Base-by-base conservation (phyloP, 1,140 invertebrate genomes). In the Parapsyche elsis region DNA sequence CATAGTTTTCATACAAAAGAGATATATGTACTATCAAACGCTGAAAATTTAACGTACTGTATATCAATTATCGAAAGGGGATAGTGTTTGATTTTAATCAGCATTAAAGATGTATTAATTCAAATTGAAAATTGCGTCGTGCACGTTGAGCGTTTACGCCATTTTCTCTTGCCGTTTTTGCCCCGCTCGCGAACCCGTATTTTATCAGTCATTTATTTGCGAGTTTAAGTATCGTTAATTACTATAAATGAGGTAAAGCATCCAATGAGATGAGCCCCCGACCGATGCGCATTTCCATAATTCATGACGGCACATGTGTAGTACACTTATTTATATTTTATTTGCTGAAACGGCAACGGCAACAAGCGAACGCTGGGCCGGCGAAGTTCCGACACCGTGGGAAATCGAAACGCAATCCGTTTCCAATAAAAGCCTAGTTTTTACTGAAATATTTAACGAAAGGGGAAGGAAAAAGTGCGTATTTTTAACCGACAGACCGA, bases 321-420 rank as follows among this genome's bases (percentile, higher is more conserved):
- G 2, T 23, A 16, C 21, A 61, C n/a, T 67, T 26, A 26, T 26
- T 26, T 67, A 67, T 26, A 26, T 67, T 67, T 67, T 67, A 67
- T 67, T 67, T 30, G 64, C 14, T 14, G 19, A 21, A 14, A 26
- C 24, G 64, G 21, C 16, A 53, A 53, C 30, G 49, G 49, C 5
- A 12, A 46, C 12, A 5, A 12, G 5, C 49, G 49, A 53, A 12
- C 2, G 16, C 49, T 12, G 49, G 59, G 4, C 64, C n/a, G 64
- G 9, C 21, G 5, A 12, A 73, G 71, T 73, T 73, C 71, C 71
- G 71, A 73, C 71, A 46, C 71, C 71, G 71, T 73, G 71, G 71
- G 71, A 73, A 53, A 73, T 73, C 71, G 71, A 73, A 46, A 73
- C 9, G 21, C 45, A 19, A 49, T 73, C 24, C 64, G 19, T 30